Evolutionary conservation across 1,140 invertebrate species (phyloP), one percentile per base, ranked within the genome.

Genomic region (Protaetia brevitarsis): DNA sequence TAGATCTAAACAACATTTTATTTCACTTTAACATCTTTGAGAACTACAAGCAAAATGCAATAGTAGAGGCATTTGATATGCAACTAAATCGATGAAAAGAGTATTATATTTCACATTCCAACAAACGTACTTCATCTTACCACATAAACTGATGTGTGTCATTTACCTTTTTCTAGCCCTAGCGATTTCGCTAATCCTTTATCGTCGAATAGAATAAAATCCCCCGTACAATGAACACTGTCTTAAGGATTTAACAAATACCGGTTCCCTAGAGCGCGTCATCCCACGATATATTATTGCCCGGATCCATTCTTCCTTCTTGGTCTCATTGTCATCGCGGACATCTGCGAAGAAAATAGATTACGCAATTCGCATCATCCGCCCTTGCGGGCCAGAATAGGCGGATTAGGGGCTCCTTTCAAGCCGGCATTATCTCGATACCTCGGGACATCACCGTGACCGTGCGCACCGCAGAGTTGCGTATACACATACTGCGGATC

Each of bases 331-430:
- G n/a, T n/a, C n/a, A n/a, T n/a, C 19, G 41, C 41, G 41, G 41
- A 51, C 41, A 19, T 51, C 41, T 51, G 41, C 41, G 41, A 51
- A 23, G 41, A 51, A 19, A 51, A 51, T 51, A 51, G 41, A 51
- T 51, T 51, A 51, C 41, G 41, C 41, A 51, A 51, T 51, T 51
- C 41, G 41, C 41, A 51, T 51, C 41, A 51, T 51, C 41, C 41
- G 19, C 41, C 21, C 41, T 51, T 51, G 19, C 41, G 19, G 26
- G 11, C 41, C 16, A 8, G 26, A 51, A 51, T 51, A 51, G 41
- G 26, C 41, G 41, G 34, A 23, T 23, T 51, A 23, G 26, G 11
- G 26, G 41, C 26, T 51, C 41, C 26, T 51, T 51, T 51, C 26
- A 51, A 51, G 19, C 41, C 11, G 8, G 41, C 19, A 51, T 51